These are phyloP conservation scores for Allacma fusca DNA, from an alignment of 2,888 invertebrate genomes.

Conservation along the genomic window DNA sequence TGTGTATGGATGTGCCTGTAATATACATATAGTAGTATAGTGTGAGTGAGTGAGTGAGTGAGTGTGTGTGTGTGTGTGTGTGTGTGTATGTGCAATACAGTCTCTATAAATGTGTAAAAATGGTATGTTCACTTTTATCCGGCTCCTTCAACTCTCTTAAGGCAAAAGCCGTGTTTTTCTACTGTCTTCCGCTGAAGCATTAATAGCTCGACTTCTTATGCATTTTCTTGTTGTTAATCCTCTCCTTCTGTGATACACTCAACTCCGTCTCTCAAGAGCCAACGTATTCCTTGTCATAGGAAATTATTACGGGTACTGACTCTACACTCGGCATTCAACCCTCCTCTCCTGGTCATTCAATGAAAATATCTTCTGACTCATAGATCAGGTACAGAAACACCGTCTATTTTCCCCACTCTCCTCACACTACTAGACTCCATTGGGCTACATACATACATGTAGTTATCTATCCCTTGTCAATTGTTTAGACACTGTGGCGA, in stretches of 20 bases:
- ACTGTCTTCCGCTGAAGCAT: not conserved
- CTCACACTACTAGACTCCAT: too few relatives aligned
- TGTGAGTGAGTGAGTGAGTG: too few relatives aligned
- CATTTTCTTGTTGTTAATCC: not conserved
- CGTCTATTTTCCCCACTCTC: too few relatives aligned
- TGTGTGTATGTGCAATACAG: not conserved
- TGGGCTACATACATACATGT: too few relatives aligned
- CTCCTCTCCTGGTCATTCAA: not conserved
- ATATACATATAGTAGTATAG: too few relatives aligned
- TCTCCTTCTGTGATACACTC: not conserved
- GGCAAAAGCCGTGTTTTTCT: not conserved
- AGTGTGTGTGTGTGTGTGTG: too few relatives aligned
- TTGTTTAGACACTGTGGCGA: not conserved
- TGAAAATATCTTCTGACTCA: slow-evolving; percentile 10
- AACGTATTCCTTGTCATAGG: too few relatives aligned
- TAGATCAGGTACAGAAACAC: too few relatives aligned
- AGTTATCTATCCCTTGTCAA: too few relatives aligned
- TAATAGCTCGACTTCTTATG: not conserved
- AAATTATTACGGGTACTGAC: not conserved
- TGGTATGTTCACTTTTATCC: not conserved
- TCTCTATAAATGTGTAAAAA: slow-evolving; percentile 3
- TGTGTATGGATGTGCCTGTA: too few relatives aligned
- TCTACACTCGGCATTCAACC: not conserved
- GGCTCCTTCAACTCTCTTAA: not conserved
- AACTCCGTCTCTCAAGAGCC: not conserved